Base-by-base conservation (phyloP, 2,113 vertebrate species). In the Bos indicus region DNA sequence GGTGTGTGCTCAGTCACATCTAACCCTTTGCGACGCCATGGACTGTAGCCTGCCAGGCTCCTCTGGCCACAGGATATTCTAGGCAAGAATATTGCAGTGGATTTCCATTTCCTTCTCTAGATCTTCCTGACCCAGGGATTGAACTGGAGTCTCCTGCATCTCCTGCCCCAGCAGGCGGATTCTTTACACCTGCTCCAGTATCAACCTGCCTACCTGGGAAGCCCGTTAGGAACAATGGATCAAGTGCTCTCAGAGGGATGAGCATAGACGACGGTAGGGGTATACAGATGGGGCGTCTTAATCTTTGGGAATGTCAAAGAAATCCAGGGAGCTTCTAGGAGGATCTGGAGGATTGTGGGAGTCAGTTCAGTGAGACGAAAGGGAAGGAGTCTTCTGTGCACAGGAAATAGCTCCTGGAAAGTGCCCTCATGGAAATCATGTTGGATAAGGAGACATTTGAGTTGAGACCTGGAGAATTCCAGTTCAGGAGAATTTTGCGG, bases 241-340 rank as follows among this genome's bases (percentile, higher is more conserved):
- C 6, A 6, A 7, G 0, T 25, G 12, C 21, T 62, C 33, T 10
- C 19, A 26, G 17, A 74, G 1, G 33, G 52, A 84, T 0, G 28
- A 88, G 19, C 9, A 46, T 6, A 36, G 28, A 33, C 1, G 6
- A 17, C 0, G 0, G 13, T 4, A 26, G 8, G 54, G 54, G 28
- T 33, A 1, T 13, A 81, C 3, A 52, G 16, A 25, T 48, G 30
- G 40, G 30, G 6, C 30, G 30, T 23, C 30, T 43, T 56, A n/a
- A 19, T 86, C 33, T 51, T 28, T 2, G 12, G 71, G 4, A n/a
- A 26, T 33, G 26, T 81, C 91, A 33, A 86, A 81, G 21, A 94
- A 90, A 48, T n/a, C 30, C 74, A 60, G 84, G 16, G n/a, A 77
- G 33, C 52, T 85, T 94, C 54, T 92, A 26, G 26, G 96, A 93